Evolutionary conservation across 35 echinoderm and acorn worm genomes (phyloP), one percentile per base, ranked within the genome.

Genomic region (Strongylocentrotus purpuratus): DNA sequence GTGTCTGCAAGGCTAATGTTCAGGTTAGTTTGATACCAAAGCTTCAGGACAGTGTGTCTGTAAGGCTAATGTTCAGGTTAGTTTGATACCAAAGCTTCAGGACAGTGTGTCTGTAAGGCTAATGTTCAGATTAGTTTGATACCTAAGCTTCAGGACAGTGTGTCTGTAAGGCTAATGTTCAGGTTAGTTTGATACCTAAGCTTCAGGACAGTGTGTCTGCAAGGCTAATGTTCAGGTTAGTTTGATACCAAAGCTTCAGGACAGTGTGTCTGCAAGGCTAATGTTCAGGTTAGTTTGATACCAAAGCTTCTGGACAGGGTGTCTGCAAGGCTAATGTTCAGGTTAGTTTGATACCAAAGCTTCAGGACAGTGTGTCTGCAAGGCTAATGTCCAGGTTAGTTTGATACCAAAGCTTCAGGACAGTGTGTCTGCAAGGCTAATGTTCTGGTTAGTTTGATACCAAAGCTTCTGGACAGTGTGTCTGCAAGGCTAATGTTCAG

Each of bases 11-110:
- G 94, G 95, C 96, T 18, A 97, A 97, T 91, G 96, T 96, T 33
- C 93, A 96, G 97, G 98, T 99, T 94, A n/a, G n/a, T n/a, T n/a
- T n/a, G n/a, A n/a, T n/a, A n/a, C n/a, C 65, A 97, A 99, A 85
- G 47, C 32, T 9, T 97, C 96, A 10, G 98, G 98, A 32, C 97
- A 97, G 89, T 99, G 98, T 92, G 85, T 96, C 33, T 99, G 98
- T 86, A 97, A 99, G 94, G 95, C 96, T 18, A 97, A 97, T 91
- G 96, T 96, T 33, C 93, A 96, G 97, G 98, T 99, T 94, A n/a
- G n/a, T n/a, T n/a, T n/a, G n/a, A n/a, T n/a, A n/a, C n/a, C 65
- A 97, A 99, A 85, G 47, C 32, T 9, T 97, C 96, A 10, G 98
- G 98, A 32, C 97, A 97, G 89, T 99, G 98, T 92, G 85, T 96